Base-by-base conservation (phyloP, 1,140 invertebrate genomes). In the Drosophila repletoides region DNA sequence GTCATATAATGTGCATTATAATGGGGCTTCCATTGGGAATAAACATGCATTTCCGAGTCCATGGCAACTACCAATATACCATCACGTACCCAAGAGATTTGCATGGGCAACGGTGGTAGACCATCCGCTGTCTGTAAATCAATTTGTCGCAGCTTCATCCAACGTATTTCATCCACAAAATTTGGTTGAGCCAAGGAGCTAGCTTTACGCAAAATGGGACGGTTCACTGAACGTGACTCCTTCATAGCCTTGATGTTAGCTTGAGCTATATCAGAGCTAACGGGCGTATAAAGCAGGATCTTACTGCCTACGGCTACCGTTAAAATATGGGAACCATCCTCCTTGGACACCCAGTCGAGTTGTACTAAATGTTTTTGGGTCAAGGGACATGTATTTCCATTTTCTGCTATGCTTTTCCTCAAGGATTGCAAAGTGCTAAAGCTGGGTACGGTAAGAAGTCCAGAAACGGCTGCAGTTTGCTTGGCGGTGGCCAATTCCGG, bases 31-130 rank as follows among this genome's bases (percentile, higher is more conserved):
- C 98, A 99, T 89, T 99, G 98, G 0, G 97, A 98, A 89, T 99
- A 99, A 0, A 99, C 97, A 80, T 99, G 97, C 97, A 99, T 99
- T 91, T 99, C 98, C 22, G 98, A 99, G 88, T 99, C 97, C 98
- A 99, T 99, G 15, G 98, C 98, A 3, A 99, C 97, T 0, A 99
- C 97, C 2, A 99, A 91, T 66, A 99, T 98, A 2, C 98, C 98
- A 84, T 99, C 98, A 22, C 98, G 93, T 0, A 99, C 98, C 98
- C 98, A 99, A 0, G 97, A 98, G 66, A 99, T 96, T 89, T 99
- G 97, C 95, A 99, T 99, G 0, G 98, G 98, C 9, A 99, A 90
- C 0, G 98, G 97, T 22, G 97, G 97, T 31, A 99, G 90, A 0
- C 98, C 97, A 90, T 99, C 98, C 0, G 97, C 98, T 0, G 98